Evolutionary conservation across 2,888 invertebrate genomes (phyloP), one percentile per base, ranked within the genome.

Genomic region (Ophioninae sp.): DNA sequence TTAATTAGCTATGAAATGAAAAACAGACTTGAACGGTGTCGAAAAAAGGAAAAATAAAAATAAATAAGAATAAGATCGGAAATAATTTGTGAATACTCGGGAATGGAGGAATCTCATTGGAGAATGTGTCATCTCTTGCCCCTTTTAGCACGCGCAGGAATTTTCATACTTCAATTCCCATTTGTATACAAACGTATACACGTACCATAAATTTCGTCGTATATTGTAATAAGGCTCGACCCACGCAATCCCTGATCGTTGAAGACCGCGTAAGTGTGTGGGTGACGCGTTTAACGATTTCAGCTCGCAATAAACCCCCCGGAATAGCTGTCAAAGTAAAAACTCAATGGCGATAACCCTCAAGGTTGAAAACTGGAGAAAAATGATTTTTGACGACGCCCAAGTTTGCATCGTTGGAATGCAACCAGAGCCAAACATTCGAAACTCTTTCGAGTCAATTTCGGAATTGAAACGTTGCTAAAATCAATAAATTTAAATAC

Each of bases 201-300:
- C 50, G 69, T 77, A 57, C 41, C 61, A 61, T 77, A 64, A 56
- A 44, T 44, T 68, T 69, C 64, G 13, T 73, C 73, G 74, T 69
- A 65, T 59, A 83, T 83, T 83, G 76, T 81, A 81, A 83, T 80
- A 83, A 44, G 77, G 61, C 72, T 64, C 76, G 50, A 80, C 83
- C 83, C 80, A 83, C 83, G 83, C 83, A 83, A 83, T 83, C 83
- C 80, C 77, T 73, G 78, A 80, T 83, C 80, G 68, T 69, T 77
- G 64, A 61, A 83, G 83, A 77, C n/a, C 69, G 61, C 69, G 20
- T 59, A 5, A 10, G 41, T 72, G 77, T 69, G 61, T 77, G 69
- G 83, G 83, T 77, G 83, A 62, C 59, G 69, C 73, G 70, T 83
- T 83, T 80, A 77, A 74, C 77, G 68, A 73, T 75, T 67, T 61